Evolutionary conservation across 2,888 invertebrate genomes (phyloP).

Genomic region (Trypoxylon attenuatum): DNA sequence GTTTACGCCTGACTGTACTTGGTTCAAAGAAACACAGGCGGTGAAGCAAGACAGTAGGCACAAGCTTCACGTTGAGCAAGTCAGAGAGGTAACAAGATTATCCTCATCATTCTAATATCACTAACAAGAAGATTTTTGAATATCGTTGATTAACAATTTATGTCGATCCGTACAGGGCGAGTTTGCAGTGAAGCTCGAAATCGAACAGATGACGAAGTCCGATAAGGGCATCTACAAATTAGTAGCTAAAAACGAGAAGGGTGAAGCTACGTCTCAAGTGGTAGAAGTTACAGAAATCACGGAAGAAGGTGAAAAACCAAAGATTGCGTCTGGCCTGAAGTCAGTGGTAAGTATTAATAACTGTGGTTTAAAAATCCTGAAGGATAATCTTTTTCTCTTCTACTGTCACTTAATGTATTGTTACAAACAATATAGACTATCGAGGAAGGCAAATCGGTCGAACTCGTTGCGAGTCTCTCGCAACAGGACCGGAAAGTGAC

Average conservation of each 20-base stretch:
- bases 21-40: conserved; percentile 91
- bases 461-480: conserved; percentile 85
- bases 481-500: conserved; percentile 86
- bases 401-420: too few relatives aligned
- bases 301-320: conserved; percentile 86
- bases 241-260: conserved; percentile 94
- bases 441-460: conserved; percentile 85
- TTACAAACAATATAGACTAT: conserved; percentile 76
- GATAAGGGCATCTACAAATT: conserved; percentile 94
- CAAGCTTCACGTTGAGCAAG: conserved; percentile 85
- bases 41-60: conserved; percentile 87
- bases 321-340: conserved; percentile 85
- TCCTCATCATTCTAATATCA: too few relatives aligned
- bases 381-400: too few relatives aligned
- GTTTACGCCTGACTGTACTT: conserved; percentile 93
- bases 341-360: conserved; percentile 84
- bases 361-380: too few relatives aligned
- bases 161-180: conserved; percentile 80
- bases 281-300: conserved; percentile 92
- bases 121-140: too few relatives aligned
- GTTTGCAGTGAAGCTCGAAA: conserved; percentile 92
- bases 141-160: background rate
- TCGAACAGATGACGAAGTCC: conserved; percentile 85
- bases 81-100: conserved; percentile 82
- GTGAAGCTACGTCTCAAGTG: conserved; percentile 91